Base-by-base conservation (phyloP, 2,888 invertebrate species). In the Amorpha juglandis region DNA sequence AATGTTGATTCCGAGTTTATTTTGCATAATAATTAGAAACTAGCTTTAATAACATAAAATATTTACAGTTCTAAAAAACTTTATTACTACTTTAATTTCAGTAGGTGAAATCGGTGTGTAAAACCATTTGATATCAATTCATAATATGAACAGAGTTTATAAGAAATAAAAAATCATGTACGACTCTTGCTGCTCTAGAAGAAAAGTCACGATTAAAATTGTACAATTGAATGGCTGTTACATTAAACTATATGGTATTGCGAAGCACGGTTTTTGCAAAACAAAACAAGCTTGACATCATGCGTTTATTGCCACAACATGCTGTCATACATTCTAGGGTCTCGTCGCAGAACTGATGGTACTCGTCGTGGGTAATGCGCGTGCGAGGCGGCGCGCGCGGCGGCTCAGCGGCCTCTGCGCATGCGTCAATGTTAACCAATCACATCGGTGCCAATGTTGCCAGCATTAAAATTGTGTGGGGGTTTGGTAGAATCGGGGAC, bases 271-370 rank as follows among this genome's bases (percentile, higher is more conserved):
- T 64, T 52, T 45, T 77, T 78, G 80, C 81, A 82, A 82, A 78
- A 74, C 67, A 83, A 78, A 58, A 78, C 27, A 88, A 88, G 86
- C 86, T 78, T 84, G 83, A 82, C 77, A 75, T 75, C 86, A 87
- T 88, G 88, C 87, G 16, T 75, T 67, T 70, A 70, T 71, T 72
- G 70, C 73, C 74, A 78, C 74, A 67, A 69, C 84, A 85, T 86
- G 85, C 84, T 77, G 77, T 81, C 94, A 87, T 96, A 96, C 96
- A 96, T 95, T 97, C 97, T 78, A 97, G 95, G 83, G 96, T 95
- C 83, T 95, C 95, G 92, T 96, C 96, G 93, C 95, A 96, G 92
- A 96, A 96, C 89, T 96, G 96, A 87, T 96, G 96, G 90, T 96
- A 96, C 90, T 97, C 97, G 90, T 96, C 96, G 88, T 95, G 95